phyloP scores from a whole-genome alignment of 2,888 invertebrate species.

The Himalopsyche japonica region DNA sequence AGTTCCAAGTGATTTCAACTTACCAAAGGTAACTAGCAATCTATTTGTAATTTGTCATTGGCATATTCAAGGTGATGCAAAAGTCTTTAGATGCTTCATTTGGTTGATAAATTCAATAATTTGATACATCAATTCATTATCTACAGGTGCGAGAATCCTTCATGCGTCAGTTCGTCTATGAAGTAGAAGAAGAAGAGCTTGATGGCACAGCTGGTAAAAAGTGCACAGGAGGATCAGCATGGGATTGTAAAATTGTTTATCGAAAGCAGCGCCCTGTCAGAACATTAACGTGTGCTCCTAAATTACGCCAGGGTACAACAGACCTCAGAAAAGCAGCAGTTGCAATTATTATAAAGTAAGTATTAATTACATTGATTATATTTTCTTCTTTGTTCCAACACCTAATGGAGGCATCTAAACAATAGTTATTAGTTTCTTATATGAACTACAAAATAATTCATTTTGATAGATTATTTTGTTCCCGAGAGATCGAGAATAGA shows the following conservation, averaged over 20 bases:
- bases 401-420: no score
- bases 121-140: no score
- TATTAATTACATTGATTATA: slow-evolving; percentile 27
- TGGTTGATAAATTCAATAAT: no score
- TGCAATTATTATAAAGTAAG: slow-evolving; percentile 84
- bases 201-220: slow-evolving; percentile 52
- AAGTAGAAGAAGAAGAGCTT: slow-evolving; percentile 82
- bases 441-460: no score
- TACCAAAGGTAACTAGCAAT: slow-evolving; percentile 71
- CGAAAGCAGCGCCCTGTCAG: slow-evolving; percentile 83
- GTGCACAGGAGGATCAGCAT: slow-evolving; percentile 44
- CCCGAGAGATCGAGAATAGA: no score
- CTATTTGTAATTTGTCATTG: neutral
- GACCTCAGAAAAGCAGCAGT: slow-evolving; percentile 82
- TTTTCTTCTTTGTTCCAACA: no score
- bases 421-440: no score
- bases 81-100: slow-evolving; percentile 21
- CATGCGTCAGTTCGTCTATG: slow-evolving; percentile 95
- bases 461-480: no score
- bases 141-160: slow-evolving; percentile 91
- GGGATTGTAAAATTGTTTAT: slow-evolving; percentile 75
- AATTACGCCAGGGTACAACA: slow-evolving; percentile 78
- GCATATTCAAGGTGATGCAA: neutral
- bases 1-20: slow-evolving; percentile 88
- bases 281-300: slow-evolving; percentile 79